Conservation (phyloP, 2,113 vertebrate species). For the Oreotrochilus melanogaster region DNA sequence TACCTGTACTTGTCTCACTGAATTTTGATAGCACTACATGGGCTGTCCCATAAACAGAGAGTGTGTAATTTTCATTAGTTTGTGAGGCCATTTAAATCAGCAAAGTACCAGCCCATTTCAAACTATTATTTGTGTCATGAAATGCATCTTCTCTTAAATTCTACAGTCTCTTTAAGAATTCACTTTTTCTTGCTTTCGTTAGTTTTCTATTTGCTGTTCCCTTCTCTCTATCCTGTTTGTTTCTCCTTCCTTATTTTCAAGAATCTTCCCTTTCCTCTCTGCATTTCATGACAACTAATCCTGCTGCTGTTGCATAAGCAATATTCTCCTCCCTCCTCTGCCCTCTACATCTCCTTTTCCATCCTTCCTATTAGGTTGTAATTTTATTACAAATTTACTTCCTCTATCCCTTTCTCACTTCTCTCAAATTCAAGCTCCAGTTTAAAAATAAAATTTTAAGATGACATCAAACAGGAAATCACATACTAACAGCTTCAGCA, state of each 20-base stretch:
- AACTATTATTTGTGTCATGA: not conserved
- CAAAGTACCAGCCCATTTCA: not conserved
- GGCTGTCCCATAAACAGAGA: not conserved
- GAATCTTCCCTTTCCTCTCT: not conserved
- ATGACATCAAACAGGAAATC: not conserved
- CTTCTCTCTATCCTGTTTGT: not conserved
- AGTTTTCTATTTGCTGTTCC: not conserved
- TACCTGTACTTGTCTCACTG: not conserved
- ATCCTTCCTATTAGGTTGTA: not conserved
- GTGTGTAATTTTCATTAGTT: not conserved
- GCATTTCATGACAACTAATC: not conserved
- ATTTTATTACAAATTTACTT: not conserved
- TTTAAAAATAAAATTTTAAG: not conserved
- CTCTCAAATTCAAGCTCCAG: not conserved
- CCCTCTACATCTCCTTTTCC: not conserved
- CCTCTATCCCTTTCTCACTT: not conserved
- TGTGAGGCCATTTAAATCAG: not conserved
- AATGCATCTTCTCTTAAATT: not conserved
- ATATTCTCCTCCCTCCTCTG: not conserved
- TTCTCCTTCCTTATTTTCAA: not conserved
- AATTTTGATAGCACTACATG: not conserved
- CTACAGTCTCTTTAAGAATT: not conserved
- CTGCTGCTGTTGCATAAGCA: not conserved
- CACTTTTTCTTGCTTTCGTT: not conserved
- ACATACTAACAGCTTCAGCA: not conserved